Evolutionary conservation across 2,888 invertebrate genomes (phyloP), one percentile per base, ranked within the genome.

Genomic region (Harmothoe impar): DNA sequence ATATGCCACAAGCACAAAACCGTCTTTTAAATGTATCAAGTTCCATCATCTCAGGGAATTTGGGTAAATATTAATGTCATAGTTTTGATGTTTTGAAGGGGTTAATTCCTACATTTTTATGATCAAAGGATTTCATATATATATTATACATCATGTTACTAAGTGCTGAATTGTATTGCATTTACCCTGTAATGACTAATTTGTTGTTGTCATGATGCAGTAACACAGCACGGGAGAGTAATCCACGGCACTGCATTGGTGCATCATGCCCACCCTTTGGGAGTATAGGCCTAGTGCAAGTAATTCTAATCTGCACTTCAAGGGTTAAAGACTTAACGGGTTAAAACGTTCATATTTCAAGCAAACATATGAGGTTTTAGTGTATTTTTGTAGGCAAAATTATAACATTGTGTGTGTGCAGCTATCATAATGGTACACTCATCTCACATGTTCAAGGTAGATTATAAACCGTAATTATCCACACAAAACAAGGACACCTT

Each of bases 21-120:
- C 25, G 5, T n/a, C n/a, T 72, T 72, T 5, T 72, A 15, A 29
- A 29, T 29, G 31, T 72, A 72, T 29, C 12, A 29, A 72, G n/a
- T 68, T 68, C 68, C n/a, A n/a, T n/a, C 72, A 72, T 72, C 72
- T 72, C 72, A 72, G 72, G 68, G 72, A n/a, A 29, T 72, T 29
- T 29, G 25, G 72, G 72, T 15, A 25, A 29, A 7, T 15, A 29
- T 23, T 29, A 25, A 15, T n/a, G 5, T 25, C 17, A 5, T 15
- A 25, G 10, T 43, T 43, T 43, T 72, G 31, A 29, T 15, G 29
- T 15, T 29, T 72, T 29, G 12, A 52, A 62, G 20, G 20, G 20
- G 62, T n/a, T 62, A 62, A n/a, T 43, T 43, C 43, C 43, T 43
- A 3, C 43, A 62, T 12, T 5, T 62, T 62, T n/a, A 62, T 62